Evolutionary conservation across 2,888 invertebrate genomes (phyloP).

Genomic region (Drosophila tripunctata): DNA sequence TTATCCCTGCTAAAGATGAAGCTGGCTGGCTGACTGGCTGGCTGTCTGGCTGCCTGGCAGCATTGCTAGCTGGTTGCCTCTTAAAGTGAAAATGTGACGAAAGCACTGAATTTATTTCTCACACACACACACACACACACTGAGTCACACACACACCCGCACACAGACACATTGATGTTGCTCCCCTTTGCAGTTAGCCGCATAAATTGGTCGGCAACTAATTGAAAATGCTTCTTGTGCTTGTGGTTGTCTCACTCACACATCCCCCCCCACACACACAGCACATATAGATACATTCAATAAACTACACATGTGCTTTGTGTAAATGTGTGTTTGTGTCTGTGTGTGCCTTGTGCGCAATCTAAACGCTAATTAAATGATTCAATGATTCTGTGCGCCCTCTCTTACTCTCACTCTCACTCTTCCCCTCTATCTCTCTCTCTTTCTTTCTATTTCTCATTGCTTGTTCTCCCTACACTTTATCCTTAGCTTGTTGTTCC

Average conservation of each 20-base stretch:
- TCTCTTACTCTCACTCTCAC: conserved; percentile 13
- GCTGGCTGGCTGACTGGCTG: conserved; percentile 7
- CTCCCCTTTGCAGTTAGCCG: conserved; percentile 44
- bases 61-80: conserved; percentile 37
- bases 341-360: conserved; percentile 58
- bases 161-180: conserved; percentile 16
- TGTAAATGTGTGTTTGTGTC: conserved; percentile 19
- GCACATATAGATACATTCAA: conserved; percentile 37
- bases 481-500: conserved; percentile 13
- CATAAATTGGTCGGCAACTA: conserved; percentile 80
- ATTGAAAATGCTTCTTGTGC: conserved; percentile 77
- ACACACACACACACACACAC: conserved; percentile 17
- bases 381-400: conserved; percentile 83
- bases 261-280: conserved; percentile 10
- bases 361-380: conserved; percentile 84
- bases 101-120: conserved; percentile 67
- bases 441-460: background rate
- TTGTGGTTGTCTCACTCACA: conserved; percentile 46
- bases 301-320: conserved; percentile 41
- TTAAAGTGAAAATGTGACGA: conserved; percentile 68
- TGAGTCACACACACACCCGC: conserved; percentile 7
- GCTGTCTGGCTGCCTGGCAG: background rate
- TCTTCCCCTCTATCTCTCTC: background rate
- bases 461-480: conserved; percentile 5
- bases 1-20: conserved; percentile 49